Percentiles rank a stretch among this genome's conserved stretches.
Conservation (phyloP, 2,797 vertebrate genomes). For the Enteromius afrohamiltoni region DNA sequence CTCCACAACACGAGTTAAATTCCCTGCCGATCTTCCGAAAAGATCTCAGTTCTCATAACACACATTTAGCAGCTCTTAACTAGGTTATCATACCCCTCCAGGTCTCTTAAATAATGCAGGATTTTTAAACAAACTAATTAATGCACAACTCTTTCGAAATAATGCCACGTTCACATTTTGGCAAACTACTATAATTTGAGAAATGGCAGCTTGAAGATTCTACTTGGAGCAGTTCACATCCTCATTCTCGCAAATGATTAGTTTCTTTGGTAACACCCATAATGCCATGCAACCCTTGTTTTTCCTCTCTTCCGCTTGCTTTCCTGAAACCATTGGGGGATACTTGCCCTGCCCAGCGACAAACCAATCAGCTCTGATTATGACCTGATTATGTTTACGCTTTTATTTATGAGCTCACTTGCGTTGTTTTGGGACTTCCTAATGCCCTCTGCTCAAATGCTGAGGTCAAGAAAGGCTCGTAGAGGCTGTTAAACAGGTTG, state of each 20-base stretch:
- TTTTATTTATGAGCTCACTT: conserved; percentile 19
- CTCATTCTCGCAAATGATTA: background rate
- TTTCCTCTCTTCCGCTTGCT: background rate
- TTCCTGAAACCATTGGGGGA: background rate
- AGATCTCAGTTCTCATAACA: background rate
- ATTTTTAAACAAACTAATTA: background rate
- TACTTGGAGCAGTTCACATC: background rate
- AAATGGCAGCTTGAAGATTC: background rate
- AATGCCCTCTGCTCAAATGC: background rate
- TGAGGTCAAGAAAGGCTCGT: conserved; percentile 15
- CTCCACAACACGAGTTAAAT: background rate
- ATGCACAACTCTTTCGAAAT: background rate
- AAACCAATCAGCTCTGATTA: background rate
- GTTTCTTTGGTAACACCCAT: background rate
- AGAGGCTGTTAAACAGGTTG: conserved; percentile 19
- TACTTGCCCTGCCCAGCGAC: background rate
- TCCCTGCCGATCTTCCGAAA: background rate
- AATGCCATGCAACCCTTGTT: background rate
- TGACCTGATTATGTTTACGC: conserved; percentile 12
- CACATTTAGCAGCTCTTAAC: background rate
- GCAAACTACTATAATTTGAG: background rate
- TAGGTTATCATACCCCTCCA: background rate
- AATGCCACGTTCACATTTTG: background rate
- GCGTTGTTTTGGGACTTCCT: conserved; percentile 21
- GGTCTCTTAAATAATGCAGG: background rate